Evolutionary conservation across 2,113 vertebrate species (phyloP).

Genomic region (Hippopotamus amphibius): DNA sequence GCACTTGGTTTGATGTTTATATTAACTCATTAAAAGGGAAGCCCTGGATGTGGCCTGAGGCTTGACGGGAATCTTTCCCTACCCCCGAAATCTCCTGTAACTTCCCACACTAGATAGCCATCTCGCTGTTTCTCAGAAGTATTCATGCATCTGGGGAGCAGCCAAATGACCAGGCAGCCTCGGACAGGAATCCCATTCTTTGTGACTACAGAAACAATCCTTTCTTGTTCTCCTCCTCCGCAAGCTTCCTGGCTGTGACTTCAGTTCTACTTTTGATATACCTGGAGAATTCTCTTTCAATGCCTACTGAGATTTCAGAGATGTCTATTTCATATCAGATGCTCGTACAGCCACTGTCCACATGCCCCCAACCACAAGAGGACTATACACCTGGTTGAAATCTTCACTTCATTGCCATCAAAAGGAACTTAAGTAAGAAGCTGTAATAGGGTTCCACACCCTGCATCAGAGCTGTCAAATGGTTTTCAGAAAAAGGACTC

Average conservation of each 20-base stretch:
- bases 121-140: constrained; percentile 66
- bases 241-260: neutral
- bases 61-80: constrained; percentile 30
- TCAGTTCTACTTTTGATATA: neutral
- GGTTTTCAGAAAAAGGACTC: neutral
- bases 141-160: neutral
- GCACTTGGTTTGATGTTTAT: constrained; percentile 68
- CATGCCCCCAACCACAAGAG: neutral
- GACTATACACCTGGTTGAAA: neutral
- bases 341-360: no score
- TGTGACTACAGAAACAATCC: neutral
- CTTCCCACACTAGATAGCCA: constrained; percentile 37
- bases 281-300: neutral
- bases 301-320: neutral
- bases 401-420: neutral
- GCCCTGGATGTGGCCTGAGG: constrained; percentile 46
- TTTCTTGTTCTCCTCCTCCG: neutral
- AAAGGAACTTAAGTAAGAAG: neutral
- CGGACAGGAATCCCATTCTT: neutral
- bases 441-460: neutral
- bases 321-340: neutral
- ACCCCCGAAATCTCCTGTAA: constrained; percentile 36
- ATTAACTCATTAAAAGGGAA: constrained; percentile 72
- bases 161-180: neutral
- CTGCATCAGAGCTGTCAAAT: neutral